phyloP scores from a whole-genome alignment of 2,888 invertebrate species.

The Aspidapion aeneum region DNA sequence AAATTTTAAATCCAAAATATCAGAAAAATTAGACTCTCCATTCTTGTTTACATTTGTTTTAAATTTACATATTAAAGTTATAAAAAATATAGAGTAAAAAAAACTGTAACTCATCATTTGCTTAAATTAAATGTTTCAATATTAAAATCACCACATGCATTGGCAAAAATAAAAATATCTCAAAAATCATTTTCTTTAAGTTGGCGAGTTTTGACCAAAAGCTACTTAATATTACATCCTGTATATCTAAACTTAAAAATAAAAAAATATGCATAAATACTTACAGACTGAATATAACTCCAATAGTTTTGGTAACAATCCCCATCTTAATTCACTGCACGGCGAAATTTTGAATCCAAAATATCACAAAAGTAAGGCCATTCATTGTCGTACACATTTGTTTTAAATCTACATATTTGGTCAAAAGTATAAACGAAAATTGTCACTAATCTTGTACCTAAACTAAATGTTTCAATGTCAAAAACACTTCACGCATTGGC shows the following conservation, averaged over 20 bases:
- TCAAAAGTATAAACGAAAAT: no score
- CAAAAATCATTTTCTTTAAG: no score
- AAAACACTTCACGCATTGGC: not conserved
- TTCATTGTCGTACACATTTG: not conserved
- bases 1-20: not conserved
- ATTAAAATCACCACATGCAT: no score
- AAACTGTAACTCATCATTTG: no score
- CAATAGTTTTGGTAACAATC: constrained; percentile 72
- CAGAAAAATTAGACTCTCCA: not conserved
- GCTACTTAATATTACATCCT: no score
- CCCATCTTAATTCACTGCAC: constrained; percentile 53
- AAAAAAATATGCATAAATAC: constrained; percentile 41
- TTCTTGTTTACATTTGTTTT: not conserved
- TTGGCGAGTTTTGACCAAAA: no score
- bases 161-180: no score
- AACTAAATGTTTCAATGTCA: no score
- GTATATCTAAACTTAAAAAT: not conserved
- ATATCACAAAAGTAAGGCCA: not conserved
- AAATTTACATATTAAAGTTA: not conserved
- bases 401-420: not conserved
- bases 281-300: constrained; percentile 80
- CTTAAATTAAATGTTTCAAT: no score
- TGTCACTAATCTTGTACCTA: no score
- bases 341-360: not conserved
- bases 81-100: no score